Evolutionary conservation across 2,888 invertebrate genomes (phyloP).

Genomic region (Nephrotoma appendiculata): DNA sequence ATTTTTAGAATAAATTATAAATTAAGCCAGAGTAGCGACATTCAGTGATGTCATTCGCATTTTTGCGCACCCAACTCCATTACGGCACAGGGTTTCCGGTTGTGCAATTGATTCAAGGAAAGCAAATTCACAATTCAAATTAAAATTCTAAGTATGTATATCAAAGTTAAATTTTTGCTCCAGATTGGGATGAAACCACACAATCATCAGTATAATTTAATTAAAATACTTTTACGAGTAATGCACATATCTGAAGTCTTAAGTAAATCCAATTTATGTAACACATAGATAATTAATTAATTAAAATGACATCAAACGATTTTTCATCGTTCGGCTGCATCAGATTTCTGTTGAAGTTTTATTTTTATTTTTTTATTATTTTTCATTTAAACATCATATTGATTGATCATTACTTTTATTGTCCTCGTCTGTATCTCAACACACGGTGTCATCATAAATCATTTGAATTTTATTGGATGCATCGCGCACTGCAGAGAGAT

Average conservation of each 20-base stretch:
- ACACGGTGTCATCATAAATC: neutral
- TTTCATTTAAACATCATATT: neutral
- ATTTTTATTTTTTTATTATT: no score
- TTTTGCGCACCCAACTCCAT: no score
- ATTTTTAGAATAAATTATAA: no score
- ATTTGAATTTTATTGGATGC: neutral
- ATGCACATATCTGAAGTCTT: neutral
- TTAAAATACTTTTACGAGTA: neutral
- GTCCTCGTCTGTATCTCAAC: neutral
- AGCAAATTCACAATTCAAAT: no score
- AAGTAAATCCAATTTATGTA: neutral
- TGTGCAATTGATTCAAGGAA: no score
- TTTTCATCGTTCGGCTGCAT: neutral
- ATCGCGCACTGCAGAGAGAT: neutral
- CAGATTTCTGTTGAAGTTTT: no score
- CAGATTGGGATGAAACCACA: neutral
- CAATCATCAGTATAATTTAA: neutral
- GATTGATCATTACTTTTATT: neutral
- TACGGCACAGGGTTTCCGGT: no score
- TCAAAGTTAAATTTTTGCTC: no score
- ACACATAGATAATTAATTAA: neutral
- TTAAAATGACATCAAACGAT: neutral
- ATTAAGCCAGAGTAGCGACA: no score
- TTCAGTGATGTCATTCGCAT: no score
- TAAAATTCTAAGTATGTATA: no score